Conservation (phyloP, 2,797 vertebrate species). For the Petrocephalus schoutedeni region DNA sequence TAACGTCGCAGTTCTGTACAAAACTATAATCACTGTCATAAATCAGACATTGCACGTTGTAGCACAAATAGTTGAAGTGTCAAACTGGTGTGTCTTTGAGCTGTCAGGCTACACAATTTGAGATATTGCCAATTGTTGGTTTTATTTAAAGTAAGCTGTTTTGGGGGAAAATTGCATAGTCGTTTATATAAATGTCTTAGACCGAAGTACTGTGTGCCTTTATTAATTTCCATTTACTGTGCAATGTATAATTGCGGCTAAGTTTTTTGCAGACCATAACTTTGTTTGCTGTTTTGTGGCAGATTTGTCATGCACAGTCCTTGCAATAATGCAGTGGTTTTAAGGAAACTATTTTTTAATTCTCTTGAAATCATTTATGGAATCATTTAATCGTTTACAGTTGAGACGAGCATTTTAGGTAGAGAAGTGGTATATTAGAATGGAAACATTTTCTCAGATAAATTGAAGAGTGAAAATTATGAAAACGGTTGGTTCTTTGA, state of each 20-base stretch:
- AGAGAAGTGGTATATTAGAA: background rate
- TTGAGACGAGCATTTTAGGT: background rate
- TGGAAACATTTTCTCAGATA: background rate
- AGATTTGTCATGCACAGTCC: background rate
- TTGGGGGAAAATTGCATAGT: background rate
- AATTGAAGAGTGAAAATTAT: background rate
- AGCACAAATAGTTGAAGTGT: background rate
- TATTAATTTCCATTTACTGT: background rate
- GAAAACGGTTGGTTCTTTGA: background rate
- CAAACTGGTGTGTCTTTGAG: background rate
- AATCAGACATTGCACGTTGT: background rate
- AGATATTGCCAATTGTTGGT: background rate
- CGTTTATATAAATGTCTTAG: background rate
- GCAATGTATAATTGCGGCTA: background rate
- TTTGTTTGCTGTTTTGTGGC: background rate
- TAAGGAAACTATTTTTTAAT: background rate
- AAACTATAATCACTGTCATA: background rate
- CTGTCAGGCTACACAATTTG: background rate
- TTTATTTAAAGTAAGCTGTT: background rate
- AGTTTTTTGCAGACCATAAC: background rate
- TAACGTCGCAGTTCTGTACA: background rate
- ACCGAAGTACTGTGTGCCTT: background rate
- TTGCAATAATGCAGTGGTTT: background rate
- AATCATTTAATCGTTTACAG: background rate
- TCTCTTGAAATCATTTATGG: background rate